These are phyloP conservation scores for Sinelater perroti DNA, from an alignment of 2,888 invertebrate species.

Conservation along the genomic window DNA sequence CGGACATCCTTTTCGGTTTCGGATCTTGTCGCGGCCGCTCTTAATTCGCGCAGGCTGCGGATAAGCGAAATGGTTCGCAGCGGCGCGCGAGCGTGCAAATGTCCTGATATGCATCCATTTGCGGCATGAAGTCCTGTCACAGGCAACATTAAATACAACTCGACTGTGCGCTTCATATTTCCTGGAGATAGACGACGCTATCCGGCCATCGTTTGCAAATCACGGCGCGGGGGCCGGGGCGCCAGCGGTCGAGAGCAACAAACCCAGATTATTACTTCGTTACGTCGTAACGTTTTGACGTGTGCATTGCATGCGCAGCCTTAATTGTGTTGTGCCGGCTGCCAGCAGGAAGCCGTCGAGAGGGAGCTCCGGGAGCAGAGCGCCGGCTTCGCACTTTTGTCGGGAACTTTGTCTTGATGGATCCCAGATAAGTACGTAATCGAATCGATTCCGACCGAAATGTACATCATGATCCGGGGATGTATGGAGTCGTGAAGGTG, in stretches of 20 bases:
- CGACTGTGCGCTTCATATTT: slow-evolving; percentile 18
- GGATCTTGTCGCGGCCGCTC: neutral
- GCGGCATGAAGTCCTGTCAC: slow-evolving; percentile 27
- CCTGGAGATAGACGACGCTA: slow-evolving; percentile 18
- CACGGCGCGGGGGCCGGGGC: slow-evolving; percentile 6
- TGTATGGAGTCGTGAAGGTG: slow-evolving; percentile 38
- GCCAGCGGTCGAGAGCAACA: slow-evolving; percentile 3
- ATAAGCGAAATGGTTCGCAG: slow-evolving; percentile 17
- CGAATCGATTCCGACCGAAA: slow-evolving; percentile 39
- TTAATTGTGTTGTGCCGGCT: slow-evolving; percentile 36
- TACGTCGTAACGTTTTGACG: slow-evolving; percentile 25
- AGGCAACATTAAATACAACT: slow-evolving; percentile 27
- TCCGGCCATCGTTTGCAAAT: slow-evolving; percentile 28
- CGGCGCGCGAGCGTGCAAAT: slow-evolving; percentile 21
- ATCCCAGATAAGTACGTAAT: slow-evolving; percentile 38
- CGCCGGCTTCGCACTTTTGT: slow-evolving; percentile 27
- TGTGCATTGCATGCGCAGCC: slow-evolving; percentile 36
- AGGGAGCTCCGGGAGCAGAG: too few relatives aligned
- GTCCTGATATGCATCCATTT: slow-evolving; percentile 23
- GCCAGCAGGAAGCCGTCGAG: too few relatives aligned
- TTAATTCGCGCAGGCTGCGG: slow-evolving; percentile 19
- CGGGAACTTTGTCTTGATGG: slow-evolving; percentile 27
- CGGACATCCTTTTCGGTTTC: slow-evolving; percentile 1
- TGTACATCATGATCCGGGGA: slow-evolving; percentile 38
- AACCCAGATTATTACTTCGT: slow-evolving; percentile 20